These are phyloP conservation scores for Dinoponera quadriceps DNA, from an alignment of 1,140 invertebrate species.

Conservation along the genomic window DNA sequence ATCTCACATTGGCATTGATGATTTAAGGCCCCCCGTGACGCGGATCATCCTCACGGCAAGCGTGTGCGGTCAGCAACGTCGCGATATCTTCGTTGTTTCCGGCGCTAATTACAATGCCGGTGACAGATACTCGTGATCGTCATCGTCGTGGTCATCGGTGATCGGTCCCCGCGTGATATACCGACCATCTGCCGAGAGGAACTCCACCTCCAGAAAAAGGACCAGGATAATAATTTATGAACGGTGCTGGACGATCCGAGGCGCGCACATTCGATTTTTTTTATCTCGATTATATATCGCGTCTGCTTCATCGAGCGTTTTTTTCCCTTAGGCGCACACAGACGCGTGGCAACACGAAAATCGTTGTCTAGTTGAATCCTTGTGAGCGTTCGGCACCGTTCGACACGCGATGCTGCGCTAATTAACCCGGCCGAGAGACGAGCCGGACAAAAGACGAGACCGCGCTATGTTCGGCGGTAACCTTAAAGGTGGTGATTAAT, in stretches of 20 bases:
- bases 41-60: neutral
- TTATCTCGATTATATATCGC: conserved; percentile 34
- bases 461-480: neutral
- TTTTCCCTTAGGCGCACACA: neutral
- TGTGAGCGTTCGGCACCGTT: too few species aligned
- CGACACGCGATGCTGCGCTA: neutral
- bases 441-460: neutral
- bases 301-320: neutral
- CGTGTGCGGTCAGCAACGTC: neutral
- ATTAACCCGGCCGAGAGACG: neutral
- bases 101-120: conserved; percentile 27
- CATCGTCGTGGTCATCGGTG: neutral
- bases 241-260: neutral
- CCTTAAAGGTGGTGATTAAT: neutral
- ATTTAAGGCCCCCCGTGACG: neutral
- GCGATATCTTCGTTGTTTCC: neutral
- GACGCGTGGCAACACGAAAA: neutral
- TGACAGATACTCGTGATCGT: neutral
- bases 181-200: conserved; percentile 22
- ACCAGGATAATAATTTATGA: conserved; percentile 45
- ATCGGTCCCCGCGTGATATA: conserved; percentile 4
- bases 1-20: conserved; percentile 1
- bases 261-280: conserved; percentile 18
- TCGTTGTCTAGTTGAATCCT: neutral
- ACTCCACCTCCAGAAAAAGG: conserved; percentile 20